phyloP scores from a whole-genome alignment of 2,888 invertebrate species.

The Odiellus spinosus region DNA sequence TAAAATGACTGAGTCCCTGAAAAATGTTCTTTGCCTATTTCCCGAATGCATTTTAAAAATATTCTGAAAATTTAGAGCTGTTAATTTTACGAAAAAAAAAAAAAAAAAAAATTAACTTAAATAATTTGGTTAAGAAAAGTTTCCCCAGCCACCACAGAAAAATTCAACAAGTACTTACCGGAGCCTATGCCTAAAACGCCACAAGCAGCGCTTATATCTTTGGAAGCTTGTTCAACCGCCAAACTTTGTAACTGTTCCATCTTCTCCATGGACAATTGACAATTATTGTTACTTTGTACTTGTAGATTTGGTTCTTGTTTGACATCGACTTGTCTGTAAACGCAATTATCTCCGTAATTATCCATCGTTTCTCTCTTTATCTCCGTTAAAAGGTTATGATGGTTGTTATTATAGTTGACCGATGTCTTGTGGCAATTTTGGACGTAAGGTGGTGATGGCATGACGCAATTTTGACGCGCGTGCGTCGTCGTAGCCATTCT shows the following conservation, averaged over 20 bases:
- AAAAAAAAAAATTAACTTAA: too few relatives aligned
- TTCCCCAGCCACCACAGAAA: too few relatives aligned
- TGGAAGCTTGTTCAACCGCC: conserved; percentile 15
- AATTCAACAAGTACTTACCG: conserved; percentile 17
- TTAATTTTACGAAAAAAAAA: too few relatives aligned
- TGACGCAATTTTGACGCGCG: too few relatives aligned
- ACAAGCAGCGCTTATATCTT: conserved; percentile 18
- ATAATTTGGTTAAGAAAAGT: too few relatives aligned
- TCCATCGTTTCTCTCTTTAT: conserved; percentile 12
- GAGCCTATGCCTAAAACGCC: conserved; percentile 14
- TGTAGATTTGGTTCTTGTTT: neutral
- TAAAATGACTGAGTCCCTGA: too few relatives aligned
- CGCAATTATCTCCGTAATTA: neutral
- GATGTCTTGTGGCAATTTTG: conserved; percentile 3
- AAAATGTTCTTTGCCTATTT: too few relatives aligned
- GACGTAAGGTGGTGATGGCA: conserved; percentile 5
- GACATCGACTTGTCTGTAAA: too few relatives aligned
- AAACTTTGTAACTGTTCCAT: conserved; percentile 12
- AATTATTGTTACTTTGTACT: neutral
- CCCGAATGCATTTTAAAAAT: too few relatives aligned
- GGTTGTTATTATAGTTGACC: neutral
- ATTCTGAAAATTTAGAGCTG: too few relatives aligned
- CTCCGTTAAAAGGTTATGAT: conserved; percentile 4
- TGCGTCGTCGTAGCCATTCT: too few relatives aligned
- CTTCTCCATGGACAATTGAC: conserved; percentile 6